Evolutionary conservation across 2,797 vertebrate species (phyloP), one percentile per base, ranked within the genome.

Genomic region (Lutjanus campechanus): DNA sequence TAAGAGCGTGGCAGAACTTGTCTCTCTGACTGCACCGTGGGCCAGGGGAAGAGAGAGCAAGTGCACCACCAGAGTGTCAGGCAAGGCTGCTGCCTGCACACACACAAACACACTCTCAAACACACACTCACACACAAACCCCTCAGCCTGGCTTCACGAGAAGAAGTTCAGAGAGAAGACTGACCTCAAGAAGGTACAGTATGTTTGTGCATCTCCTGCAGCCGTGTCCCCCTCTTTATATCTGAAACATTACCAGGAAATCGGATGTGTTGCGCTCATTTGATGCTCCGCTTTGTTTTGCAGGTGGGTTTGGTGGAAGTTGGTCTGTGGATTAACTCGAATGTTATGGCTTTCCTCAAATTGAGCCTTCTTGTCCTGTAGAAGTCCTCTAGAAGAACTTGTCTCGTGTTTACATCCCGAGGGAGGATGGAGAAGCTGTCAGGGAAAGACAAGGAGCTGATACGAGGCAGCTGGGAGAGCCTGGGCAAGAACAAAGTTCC

Each of bases 391-490:
- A 76, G 82, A 89, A 86, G 85, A 89, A 84, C 86, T 90, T 83
- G 67, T 79, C 76, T 83, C 25, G 75, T 78, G 77, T 83, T 85
- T 73, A 64, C 73, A 87, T 74, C 78, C 78, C 55, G 75, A 84
- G 82, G 84, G 76, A 94, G 84, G 82, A 96, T 96, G 95, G 95
- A 95, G 87, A 92, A 92, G 82, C 92, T 96, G 91, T 95, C 94
- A 16, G 95, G 84, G 73, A 96, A 96, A 83, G 95, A 96, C 74
- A 97, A 96, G 61, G 96, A 96, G 92, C 95, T 98, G 93, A 98
- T 99, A 91, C 96, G 96, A 82, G 95, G 96, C 94, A 98, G 97
- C 96, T 98, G 98, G 97, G 95, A 86, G 91, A 96, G 91, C 79
- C 94, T 98, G 79, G 97, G 95, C 89, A 95, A 95, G 89, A 97